These are phyloP conservation scores for Campoplex capitator DNA, from an alignment of 2,888 invertebrate species.

Conservation along the genomic window DNA sequence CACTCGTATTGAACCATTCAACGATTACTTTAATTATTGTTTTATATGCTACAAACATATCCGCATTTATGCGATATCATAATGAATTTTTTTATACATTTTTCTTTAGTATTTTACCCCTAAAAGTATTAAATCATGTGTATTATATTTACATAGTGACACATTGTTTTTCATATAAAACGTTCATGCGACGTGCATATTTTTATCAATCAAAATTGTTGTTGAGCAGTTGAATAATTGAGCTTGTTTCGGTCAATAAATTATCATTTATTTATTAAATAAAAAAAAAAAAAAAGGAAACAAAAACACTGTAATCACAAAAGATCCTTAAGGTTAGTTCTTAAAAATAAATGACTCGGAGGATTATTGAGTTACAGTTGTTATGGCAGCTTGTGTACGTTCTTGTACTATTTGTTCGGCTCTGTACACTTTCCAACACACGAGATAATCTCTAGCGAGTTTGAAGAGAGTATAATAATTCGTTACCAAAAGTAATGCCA, in stretches of 20 bases:
- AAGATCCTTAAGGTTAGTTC: constrained; percentile 55
- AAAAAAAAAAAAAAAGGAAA: constrained; percentile 33
- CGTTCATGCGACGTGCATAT: background rate
- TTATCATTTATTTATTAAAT: constrained; percentile 50
- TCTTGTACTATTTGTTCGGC: constrained; percentile 90
- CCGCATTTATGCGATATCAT: background rate
- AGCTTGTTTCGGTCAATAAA: constrained; percentile 50
- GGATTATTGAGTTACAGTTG: constrained; percentile 65
- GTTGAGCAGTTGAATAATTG: constrained; percentile 9
- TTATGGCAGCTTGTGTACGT: constrained; percentile 82
- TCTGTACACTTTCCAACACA: constrained; percentile 93
- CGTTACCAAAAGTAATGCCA: constrained; percentile 93
- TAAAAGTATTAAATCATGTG: constrained; percentile 19
- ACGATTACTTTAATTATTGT: constrained; percentile 14
- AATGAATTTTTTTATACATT: background rate
- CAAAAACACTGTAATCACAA: constrained; percentile 54
- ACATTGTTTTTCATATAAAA: constrained; percentile 39
- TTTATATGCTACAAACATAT: background rate
- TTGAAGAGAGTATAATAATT: constrained; percentile 97
- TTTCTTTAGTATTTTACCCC: constrained; percentile 9
- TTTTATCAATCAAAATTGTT: background rate
- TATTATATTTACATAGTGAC: constrained; percentile 25
- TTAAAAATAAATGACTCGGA: constrained; percentile 57
- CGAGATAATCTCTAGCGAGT: constrained; percentile 93
- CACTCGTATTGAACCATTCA: constrained; percentile 4